Evolutionary conservation across 2,888 invertebrate genomes (phyloP).

Genomic region (Orthosia cruda): DNA sequence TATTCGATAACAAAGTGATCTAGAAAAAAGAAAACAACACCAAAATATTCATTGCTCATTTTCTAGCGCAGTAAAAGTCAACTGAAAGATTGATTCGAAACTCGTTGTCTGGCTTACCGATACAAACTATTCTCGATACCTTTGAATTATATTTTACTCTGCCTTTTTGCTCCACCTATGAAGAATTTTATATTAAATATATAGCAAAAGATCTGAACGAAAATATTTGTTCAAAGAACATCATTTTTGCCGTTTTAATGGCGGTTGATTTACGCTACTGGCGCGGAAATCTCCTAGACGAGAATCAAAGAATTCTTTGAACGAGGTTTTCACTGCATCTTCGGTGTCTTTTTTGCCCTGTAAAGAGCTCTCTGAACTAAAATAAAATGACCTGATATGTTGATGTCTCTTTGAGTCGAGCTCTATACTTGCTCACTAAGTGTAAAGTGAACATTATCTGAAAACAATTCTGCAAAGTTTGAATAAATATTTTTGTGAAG

Average conservation of each 20-base stretch:
- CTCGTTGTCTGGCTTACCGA: conserved; percentile 7
- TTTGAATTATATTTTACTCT: conserved; percentile 26
- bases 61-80: too few species aligned
- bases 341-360: too few species aligned
- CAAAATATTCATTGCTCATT: too few species aligned
- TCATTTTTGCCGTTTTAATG: too few species aligned
- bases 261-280: too few species aligned
- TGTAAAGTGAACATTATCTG: conserved; percentile 33
- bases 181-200: conserved; percentile 36
- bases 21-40: conserved; percentile 40
- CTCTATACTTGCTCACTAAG: conserved; percentile 37
- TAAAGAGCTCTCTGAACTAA: too few species aligned
- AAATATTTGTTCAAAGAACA: too few species aligned
- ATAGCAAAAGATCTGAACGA: too few species aligned
- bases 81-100: conserved; percentile 48
- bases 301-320: too few species aligned
- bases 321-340: too few species aligned
- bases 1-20: conserved; percentile 42
- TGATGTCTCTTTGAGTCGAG: conserved; percentile 56
- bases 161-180: conserved; percentile 20
- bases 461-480: conserved; percentile 28
- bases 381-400: conserved; percentile 52
- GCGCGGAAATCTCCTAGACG: too few species aligned
- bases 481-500: conserved; percentile 26
- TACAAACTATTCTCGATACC: conserved; percentile 30